Percentiles rank a stretch among this genome's conserved stretches.
phyloP scores from a whole-genome alignment of 2,888 invertebrate species.

The Pharmacophagus antenor region DNA sequence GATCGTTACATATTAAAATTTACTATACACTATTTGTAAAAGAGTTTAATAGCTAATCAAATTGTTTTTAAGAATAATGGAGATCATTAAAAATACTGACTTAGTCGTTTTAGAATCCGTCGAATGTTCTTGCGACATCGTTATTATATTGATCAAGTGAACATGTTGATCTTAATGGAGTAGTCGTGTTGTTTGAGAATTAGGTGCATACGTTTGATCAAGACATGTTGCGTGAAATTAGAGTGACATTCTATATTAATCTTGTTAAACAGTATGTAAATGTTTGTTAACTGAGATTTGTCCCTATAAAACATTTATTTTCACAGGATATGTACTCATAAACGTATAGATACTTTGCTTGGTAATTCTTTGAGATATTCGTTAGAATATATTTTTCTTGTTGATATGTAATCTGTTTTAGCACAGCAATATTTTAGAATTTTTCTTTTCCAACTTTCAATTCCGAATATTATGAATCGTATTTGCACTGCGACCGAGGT shows the following conservation, averaged over 20 bases:
- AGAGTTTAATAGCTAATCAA: not conserved
- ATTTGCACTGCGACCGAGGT: too few species aligned
- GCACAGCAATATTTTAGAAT: too few species aligned
- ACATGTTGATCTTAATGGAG: conserved; percentile 16
- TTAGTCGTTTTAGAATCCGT: not conserved
- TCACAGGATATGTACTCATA: too few species aligned
- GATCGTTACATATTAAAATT: not conserved
- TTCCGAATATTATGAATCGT: too few species aligned
- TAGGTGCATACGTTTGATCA: conserved; percentile 15
- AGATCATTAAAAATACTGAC: too few species aligned
- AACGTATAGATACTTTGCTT: too few species aligned
- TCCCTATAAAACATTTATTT: not conserved
- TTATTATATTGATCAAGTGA: not conserved
- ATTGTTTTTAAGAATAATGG: not conserved
- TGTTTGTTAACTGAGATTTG: not conserved
- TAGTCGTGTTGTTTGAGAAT: conserved; percentile 18
- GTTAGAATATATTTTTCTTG: too few species aligned
- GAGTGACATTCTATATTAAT: not conserved
- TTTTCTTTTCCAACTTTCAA: too few species aligned
- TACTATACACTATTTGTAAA: not conserved
- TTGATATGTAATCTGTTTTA: too few species aligned
- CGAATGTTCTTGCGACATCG: not conserved
- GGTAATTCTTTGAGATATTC: too few species aligned
- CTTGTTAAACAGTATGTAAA: not conserved
- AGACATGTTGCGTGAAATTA: not conserved